Evolutionary conservation across 53 echinoderm and acorn worm species (phyloP).

Genomic region (Astropecten irregularis): DNA sequence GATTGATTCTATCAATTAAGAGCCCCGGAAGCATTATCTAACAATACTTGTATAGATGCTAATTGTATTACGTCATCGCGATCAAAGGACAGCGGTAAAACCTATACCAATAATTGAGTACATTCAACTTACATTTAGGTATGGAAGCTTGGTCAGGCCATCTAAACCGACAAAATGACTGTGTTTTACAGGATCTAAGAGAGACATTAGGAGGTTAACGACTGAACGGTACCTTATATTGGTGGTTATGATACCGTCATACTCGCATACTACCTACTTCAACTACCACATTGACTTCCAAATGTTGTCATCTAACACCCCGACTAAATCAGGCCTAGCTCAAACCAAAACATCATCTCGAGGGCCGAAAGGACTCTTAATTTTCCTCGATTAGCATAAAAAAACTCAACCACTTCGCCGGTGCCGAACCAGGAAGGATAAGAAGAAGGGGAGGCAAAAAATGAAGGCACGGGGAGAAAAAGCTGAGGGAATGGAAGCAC

Average conservation of each 20-base stretch:
- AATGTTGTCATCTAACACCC: slow-evolving; percentile 41
- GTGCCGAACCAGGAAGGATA: background rate
- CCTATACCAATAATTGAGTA: no score
- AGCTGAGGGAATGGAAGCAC: no score
- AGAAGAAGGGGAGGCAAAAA: background rate
- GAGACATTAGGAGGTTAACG: slow-evolving; percentile 22
- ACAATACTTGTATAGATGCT: no score
- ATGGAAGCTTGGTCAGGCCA: no score
- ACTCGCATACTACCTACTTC: background rate
- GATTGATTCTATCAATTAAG: no score
- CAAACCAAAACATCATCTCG: slow-evolving; percentile 41
- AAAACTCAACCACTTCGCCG: slow-evolving; percentile 38
- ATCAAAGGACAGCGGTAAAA: no score
- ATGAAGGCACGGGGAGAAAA: background rate
- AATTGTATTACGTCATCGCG: no score
- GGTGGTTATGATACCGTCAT: slow-evolving; percentile 20
- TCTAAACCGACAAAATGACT: no score
- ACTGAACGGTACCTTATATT: no score
- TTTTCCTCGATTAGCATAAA: slow-evolving; percentile 51
- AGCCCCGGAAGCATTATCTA: no score
- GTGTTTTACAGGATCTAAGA: no score
- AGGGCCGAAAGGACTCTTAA: slow-evolving; percentile 36
- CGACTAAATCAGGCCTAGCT: background rate
- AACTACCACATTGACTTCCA: slow-evolving; percentile 25
- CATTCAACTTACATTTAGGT: no score